Evolutionary conservation across 2,113 vertebrate species (phyloP), one percentile per base, ranked within the genome.

Genomic region (Asarcornis scutulata): DNA sequence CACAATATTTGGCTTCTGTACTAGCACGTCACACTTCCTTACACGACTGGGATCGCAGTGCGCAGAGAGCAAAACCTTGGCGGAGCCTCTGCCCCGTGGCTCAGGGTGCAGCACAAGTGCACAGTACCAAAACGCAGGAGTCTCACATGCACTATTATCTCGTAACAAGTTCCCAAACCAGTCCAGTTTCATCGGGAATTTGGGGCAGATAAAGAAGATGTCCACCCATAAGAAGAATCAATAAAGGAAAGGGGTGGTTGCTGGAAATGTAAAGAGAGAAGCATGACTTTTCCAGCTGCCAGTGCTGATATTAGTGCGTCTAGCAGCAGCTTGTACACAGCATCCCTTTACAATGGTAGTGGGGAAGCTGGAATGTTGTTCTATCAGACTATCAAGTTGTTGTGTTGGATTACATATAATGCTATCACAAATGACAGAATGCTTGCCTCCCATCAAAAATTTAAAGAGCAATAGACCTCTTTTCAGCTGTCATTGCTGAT

Each of bases 341-440:
- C 66, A 60, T 36, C 88, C 88, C 94, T 72, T 91, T 62, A 87
- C 90, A 95, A 91, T 67, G 86, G 93, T 89, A 80, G 95, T 2
- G 0, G 89, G 89, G 81, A 93, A 96, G 84, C 89, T 53, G 83
- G 91, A 63, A 92, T 88, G 95, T 93, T 93, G 93, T 91, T 96
- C 17, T 93, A 97, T 96, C 97, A 97, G 94, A 93, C 95, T 94
- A 97, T 96, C 94, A 97, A 91, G 44, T 94, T 93, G 92, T 94
- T 95, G 77, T 72, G 93, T 93, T 95, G 85, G 85, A 93, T 96
- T 97, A 97, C 59, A 95, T 60, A 81, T 87, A 94, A 98, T 94
- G 88, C 91, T 90, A 85, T 91, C 85, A 83, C 96, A 91, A 96
- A 89, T 93, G 91, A 94, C 90, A 95, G 92, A 93, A 83, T 81